phyloP scores from a whole-genome alignment of 1,140 invertebrate genomes.

The Lamellibrachia luymesi region DNA sequence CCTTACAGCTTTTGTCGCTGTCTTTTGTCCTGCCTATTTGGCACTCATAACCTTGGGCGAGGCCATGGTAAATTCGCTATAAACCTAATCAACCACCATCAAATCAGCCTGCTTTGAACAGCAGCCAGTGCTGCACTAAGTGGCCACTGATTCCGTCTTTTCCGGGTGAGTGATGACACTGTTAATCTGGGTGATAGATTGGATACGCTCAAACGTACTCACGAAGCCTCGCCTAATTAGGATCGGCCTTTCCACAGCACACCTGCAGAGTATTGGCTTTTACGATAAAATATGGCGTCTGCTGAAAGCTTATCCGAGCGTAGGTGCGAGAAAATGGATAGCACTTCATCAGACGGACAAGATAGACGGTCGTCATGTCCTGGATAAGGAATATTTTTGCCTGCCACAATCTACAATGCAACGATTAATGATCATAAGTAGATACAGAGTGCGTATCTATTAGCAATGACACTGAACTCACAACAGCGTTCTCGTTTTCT shows the following conservation, averaged over 20 bases:
- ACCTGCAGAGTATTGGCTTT: not conserved
- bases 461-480: not conserved
- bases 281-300: not conserved
- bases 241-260: not conserved
- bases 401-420: not conserved
- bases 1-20: too few relatives aligned
- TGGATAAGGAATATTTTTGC: not conserved
- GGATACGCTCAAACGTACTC: not conserved
- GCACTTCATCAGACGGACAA: not conserved
- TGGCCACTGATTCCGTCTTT: not conserved
- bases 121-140: not conserved
- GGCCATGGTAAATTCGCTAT: not conserved
- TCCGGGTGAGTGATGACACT: not conserved
- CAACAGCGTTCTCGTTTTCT: not conserved
- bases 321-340: not conserved
- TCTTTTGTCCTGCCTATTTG: not conserved
- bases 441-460: not conserved
- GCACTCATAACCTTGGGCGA: not conserved
- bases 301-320: not conserved
- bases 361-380: not conserved
- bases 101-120: not conserved
- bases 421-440: not conserved
- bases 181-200: not conserved
- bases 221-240: not conserved
- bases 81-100: not conserved